phyloP scores from a whole-genome alignment of 2,888 invertebrate species.

The Eupithecia exiguata region DNA sequence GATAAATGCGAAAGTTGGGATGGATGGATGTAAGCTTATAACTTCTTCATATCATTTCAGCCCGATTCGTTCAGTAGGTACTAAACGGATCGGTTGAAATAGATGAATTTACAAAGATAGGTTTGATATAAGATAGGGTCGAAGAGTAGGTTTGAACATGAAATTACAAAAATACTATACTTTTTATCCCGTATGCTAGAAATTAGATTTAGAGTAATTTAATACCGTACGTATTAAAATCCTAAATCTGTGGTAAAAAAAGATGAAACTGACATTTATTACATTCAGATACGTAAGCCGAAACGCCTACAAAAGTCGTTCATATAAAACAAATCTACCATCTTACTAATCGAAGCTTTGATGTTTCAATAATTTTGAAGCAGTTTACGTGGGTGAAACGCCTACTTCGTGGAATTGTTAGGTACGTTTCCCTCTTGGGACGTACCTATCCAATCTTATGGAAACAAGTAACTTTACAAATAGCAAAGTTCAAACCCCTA shows the following conservation, averaged over 20 bases:
- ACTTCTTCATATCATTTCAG: neutral
- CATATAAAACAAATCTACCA: neutral
- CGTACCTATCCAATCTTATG: neutral
- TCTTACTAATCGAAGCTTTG: neutral
- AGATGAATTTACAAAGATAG: too few species aligned
- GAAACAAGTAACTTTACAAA: slow-evolving; percentile 5
- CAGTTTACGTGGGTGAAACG: neutral
- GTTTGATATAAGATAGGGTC: too few species aligned
- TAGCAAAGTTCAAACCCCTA: neutral
- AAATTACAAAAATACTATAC: too few species aligned
- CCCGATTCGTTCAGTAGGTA: neutral
- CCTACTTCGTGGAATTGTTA: neutral
- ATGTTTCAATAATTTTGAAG: slow-evolving; percentile 4
- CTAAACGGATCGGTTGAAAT: neutral
- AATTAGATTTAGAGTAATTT: too few species aligned
- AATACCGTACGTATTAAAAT: too few species aligned
- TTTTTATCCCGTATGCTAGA: too few species aligned
- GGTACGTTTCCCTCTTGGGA: neutral
- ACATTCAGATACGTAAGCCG: neutral
- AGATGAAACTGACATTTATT: too few species aligned
- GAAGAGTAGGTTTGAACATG: too few species aligned
- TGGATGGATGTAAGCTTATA: neutral
- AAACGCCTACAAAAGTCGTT: neutral
- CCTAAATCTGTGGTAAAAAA: too few species aligned
- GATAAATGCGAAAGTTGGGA: too few species aligned